Evolutionary conservation across 2,113 vertebrate genomes (phyloP), one percentile per base, ranked within the genome.

Genomic region (Hippoglossus stenolepis): DNA sequence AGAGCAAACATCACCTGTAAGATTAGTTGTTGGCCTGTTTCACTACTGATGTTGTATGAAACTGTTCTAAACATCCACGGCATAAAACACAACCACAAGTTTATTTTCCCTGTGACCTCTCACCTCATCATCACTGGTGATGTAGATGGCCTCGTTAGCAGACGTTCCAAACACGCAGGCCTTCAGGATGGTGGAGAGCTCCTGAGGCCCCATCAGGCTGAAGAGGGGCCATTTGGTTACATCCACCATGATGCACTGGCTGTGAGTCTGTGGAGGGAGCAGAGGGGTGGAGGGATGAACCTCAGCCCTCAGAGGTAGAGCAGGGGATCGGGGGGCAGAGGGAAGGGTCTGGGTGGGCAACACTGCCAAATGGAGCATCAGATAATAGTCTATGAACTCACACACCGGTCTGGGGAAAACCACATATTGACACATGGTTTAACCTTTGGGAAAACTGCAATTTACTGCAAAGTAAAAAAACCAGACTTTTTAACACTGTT

Each of bases 201-300:
- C 97, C 80, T 97, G 96, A 14, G 95, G 91, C 0, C 94, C 95
- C 84, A 99, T 93, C 20, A 99, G 91, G 68, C 96, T 97, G 88
- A 99, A 99, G 68, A 99, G 93, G 6, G 98, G 96, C 98, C 97
- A 99, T 86, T 98, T 98, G 58, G 95, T 96, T 23, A 98, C 95
- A 83, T 99, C 98, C 93, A 98, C 96, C 97, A 98, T 98, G 93
- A 65, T 82, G 79, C 51, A 1, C 21, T 65, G 18, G 14, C 64
- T 83, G 38, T 2, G 14, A 51, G 58, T 69, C 26, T 24, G 64
- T 24, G n/a, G 54, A 3, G 28, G 53, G 43, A 65, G 26, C 0
- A 9, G 51, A 4, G 1, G 24, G 59, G 5, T 9, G 40, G 65
- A 68, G 47, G 51, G 65, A 31, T 14, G 56, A 43, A 66, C 75